A percentile compares a stretch with the other conserved stretches of the same genome.
These are phyloP conservation scores for Poecilia velifera DNA, from an alignment of 2,797 vertebrate species.

Conservation along the genomic window DNA sequence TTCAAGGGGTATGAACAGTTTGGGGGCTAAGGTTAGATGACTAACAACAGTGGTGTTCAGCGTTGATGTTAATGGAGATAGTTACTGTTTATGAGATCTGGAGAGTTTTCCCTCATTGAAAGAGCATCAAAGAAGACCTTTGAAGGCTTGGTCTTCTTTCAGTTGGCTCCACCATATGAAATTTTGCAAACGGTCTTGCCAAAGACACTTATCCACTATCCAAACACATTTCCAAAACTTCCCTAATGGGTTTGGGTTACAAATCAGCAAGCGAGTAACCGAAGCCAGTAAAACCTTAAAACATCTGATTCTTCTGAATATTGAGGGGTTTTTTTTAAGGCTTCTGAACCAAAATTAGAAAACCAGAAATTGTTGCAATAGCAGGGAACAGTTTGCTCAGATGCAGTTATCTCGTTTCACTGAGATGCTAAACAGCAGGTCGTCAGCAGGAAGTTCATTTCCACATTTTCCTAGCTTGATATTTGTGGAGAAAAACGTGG, in stretches of 20 bases:
- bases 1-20: background rate
- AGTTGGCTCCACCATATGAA: background rate
- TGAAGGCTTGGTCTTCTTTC: background rate
- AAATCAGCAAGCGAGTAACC: background rate
- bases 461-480: background rate
- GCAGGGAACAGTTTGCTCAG: background rate
- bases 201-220: background rate
- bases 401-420: background rate
- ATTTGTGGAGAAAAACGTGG: background rate
- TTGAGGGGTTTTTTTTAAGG: background rate
- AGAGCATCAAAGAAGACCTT: background rate
- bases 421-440: background rate
- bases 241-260: constrained; percentile 4
- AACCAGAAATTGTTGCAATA: background rate
- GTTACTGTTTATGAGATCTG: background rate
- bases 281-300: constrained; percentile 10
- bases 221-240: constrained; percentile 1
- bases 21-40: background rate
- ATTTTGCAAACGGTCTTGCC: background rate
- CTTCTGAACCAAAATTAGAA: background rate
- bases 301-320: background rate
- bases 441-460: background rate
- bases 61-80: background rate
- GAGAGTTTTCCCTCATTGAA: background rate
- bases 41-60: background rate